Evolutionary conservation across 1,140 invertebrate genomes (phyloP).

Genomic region (Tetragnatha versicolor): DNA sequence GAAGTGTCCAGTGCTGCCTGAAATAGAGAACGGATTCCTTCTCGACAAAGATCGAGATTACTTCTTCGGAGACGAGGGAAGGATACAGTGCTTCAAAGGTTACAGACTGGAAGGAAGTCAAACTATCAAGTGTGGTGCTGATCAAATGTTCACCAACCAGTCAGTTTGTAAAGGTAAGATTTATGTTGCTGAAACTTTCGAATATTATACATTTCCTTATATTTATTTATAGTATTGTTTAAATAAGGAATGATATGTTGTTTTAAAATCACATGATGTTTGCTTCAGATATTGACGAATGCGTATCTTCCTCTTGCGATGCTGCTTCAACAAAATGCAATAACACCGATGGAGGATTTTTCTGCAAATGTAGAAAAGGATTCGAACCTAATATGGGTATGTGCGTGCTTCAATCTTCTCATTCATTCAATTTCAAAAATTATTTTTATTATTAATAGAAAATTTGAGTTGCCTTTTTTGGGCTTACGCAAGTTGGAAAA

Average conservation of each 20-base stretch:
- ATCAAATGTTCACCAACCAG: conserved; percentile 82
- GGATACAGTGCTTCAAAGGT: conserved; percentile 90
- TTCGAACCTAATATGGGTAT: conserved; percentile 78
- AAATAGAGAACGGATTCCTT: conserved; percentile 64
- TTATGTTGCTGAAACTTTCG: not conserved
- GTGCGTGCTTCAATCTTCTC: not conserved
- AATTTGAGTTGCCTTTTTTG: not conserved
- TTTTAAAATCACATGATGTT: not conserved
- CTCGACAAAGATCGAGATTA: conserved; percentile 67
- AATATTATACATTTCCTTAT: not conserved
- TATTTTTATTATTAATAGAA: not conserved
- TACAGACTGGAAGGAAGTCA: conserved; percentile 83
- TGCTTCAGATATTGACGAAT: conserved; percentile 86
- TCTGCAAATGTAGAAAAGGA: conserved; percentile 85
- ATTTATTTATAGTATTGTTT: not conserved
- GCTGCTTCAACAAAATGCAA: conserved; percentile 88
- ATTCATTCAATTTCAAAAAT: not conserved
- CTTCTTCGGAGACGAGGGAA: conserved; percentile 87
- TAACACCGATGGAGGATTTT: conserved; percentile 89
- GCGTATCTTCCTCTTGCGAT: conserved; percentile 84
- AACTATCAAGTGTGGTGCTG: conserved; percentile 84
- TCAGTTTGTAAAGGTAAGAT: conserved; percentile 74
- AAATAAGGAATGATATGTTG: not conserved
- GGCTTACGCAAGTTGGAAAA: too few species aligned
- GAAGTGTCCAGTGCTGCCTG: conserved; percentile 80